Percentiles rank a stretch among this genome's conserved stretches.
These are phyloP conservation scores for Alauda arvensis DNA, from an alignment of 2,797 vertebrate genomes.

Conservation along the genomic window DNA sequence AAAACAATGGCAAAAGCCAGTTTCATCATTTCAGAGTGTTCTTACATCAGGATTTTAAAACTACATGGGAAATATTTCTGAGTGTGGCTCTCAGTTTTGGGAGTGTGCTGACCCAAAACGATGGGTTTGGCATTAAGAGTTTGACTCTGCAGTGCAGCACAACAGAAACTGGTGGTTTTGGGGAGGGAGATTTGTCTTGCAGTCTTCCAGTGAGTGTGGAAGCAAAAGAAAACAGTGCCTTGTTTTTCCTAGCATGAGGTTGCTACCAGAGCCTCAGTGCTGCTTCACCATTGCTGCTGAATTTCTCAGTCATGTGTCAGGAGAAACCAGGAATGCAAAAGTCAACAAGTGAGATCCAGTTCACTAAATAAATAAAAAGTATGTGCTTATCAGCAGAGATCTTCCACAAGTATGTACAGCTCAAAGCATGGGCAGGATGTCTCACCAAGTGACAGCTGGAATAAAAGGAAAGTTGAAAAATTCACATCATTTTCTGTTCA, in stretches of 20 bases:
- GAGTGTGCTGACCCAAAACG: not conserved
- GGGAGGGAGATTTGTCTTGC: not conserved
- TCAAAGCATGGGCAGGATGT: not conserved
- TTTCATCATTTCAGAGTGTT: not conserved
- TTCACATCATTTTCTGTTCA: not conserved
- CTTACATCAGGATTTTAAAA: not conserved
- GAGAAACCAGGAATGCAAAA: constrained; percentile 24
- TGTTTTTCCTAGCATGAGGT: not conserved
- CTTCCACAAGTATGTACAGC: constrained; percentile 4
- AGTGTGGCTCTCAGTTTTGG: not conserved
- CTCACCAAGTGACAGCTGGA: constrained; percentile 16
- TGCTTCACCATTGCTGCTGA: not conserved
- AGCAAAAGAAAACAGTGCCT: not conserved
- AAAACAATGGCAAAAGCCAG: not conserved
- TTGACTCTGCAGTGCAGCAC: not conserved
- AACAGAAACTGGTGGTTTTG: not conserved
- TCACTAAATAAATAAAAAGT: constrained; percentile 27
- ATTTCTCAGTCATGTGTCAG: not conserved
- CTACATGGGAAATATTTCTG: not conserved
- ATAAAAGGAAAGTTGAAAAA: not conserved
- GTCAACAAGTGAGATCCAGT: constrained; percentile 31
- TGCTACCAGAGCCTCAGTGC: not conserved
- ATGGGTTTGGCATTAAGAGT: not conserved
- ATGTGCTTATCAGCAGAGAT: constrained; percentile 36
- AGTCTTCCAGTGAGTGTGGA: not conserved